phyloP scores from a whole-genome alignment of 2,797 vertebrate species.

The Onychomys leucogaster region DNA sequence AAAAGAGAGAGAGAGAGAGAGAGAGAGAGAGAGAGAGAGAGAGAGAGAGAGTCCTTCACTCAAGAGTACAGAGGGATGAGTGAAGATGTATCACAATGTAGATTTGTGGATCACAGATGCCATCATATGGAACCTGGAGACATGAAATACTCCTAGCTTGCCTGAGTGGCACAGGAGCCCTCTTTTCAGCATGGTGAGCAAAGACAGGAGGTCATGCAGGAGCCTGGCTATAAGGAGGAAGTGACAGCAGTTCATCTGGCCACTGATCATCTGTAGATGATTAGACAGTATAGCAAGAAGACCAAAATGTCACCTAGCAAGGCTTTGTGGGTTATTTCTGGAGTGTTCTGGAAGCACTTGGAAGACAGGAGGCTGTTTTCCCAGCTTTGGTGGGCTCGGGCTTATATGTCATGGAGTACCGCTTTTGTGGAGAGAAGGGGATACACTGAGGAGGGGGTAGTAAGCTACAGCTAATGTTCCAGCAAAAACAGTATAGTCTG shows the following conservation, averaged over 20 bases:
- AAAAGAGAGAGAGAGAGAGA: too few relatives aligned
- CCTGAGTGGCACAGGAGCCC: neutral
- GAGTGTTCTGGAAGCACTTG: neutral
- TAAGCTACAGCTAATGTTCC: neutral
- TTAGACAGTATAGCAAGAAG: rapidly evolving
- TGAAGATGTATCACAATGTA: neutral
- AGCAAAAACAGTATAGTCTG: neutral
- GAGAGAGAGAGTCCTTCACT: neutral
- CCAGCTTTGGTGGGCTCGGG: neutral
- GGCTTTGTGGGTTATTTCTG: neutral
- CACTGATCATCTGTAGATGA: neutral
- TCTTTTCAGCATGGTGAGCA: neutral
- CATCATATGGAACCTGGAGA: neutral
- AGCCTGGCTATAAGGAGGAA: neutral
- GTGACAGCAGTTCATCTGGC: neutral
- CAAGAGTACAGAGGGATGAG: neutral
- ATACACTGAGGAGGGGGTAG: neutral
- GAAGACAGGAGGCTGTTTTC: neutral
- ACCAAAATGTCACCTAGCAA: neutral
- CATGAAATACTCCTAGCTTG: neutral
- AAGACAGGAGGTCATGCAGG: neutral
- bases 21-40: too few relatives aligned
- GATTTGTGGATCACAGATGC: neutral
- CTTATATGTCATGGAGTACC: neutral
- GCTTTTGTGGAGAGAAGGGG: neutral